Evolutionary conservation across 2,888 invertebrate genomes (phyloP).

Genomic region (Caenorhabditis doughertyi): DNA sequence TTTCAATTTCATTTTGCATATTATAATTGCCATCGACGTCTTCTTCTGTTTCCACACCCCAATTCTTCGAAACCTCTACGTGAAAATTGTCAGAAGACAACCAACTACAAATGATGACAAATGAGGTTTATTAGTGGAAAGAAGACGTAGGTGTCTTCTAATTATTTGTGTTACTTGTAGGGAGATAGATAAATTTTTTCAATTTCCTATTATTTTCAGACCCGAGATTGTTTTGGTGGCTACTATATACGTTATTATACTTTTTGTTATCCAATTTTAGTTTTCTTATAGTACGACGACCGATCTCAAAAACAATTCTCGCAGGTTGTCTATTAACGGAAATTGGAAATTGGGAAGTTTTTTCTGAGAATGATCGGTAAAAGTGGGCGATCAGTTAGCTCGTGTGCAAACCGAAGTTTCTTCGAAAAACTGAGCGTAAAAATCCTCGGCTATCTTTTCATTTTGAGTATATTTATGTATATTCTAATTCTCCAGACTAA

Average conservation of each 20-base stretch:
- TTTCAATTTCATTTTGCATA: slow-evolving; percentile 32
- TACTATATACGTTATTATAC: too few relatives aligned
- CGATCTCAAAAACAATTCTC: too few relatives aligned
- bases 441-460: too few relatives aligned
- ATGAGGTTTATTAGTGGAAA: slow-evolving; percentile 49
- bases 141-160: slow-evolving; percentile 12
- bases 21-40: slow-evolving; percentile 14
- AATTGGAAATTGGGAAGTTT: too few relatives aligned
- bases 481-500: too few relatives aligned
- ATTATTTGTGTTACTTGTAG: slow-evolving; percentile 26
- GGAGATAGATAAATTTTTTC: not conserved
- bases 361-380: too few relatives aligned
- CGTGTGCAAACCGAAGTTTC: too few relatives aligned
- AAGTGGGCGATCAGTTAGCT: too few relatives aligned
- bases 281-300: too few relatives aligned
- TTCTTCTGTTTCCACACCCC: not conserved
- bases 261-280: not conserved
- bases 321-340: too few relatives aligned
- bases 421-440: too few relatives aligned
- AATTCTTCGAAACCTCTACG: slow-evolving; percentile 31
- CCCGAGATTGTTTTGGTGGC: not conserved
- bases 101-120: slow-evolving; percentile 54
- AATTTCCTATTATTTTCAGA: not conserved
- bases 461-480: too few relatives aligned
- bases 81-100: slow-evolving; percentile 55